These are phyloP conservation scores for Prorops nasuta DNA, from an alignment of 1,140 invertebrate species.

Conservation along the genomic window DNA sequence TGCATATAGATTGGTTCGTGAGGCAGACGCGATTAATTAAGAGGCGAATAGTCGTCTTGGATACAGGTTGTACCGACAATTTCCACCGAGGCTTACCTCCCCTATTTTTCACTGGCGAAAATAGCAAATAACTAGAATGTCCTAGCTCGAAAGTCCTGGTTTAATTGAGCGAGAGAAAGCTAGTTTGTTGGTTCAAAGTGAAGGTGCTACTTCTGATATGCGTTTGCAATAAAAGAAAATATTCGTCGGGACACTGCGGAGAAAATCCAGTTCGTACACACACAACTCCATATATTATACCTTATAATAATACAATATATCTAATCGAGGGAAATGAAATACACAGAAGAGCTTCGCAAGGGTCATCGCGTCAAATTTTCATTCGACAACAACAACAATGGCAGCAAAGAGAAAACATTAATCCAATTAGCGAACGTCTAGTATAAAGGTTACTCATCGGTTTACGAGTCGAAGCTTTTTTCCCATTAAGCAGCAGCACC, in stretches of 20 bases:
- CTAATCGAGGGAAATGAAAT: too few species aligned
- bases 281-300: too few species aligned
- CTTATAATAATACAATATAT: too few species aligned
- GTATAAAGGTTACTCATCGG: neutral
- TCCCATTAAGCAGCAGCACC: too few species aligned
- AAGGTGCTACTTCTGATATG: slow-evolving; percentile 25
- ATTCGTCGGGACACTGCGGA: slow-evolving; percentile 12
- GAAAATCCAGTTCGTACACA: slow-evolving; percentile 21
- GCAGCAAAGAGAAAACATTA: neutral
- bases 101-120: neutral
- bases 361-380: too few species aligned
- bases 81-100: slow-evolving; percentile 1
- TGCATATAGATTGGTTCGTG: too few species aligned
- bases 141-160: slow-evolving; percentile 21
- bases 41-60: too few species aligned
- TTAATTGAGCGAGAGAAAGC: slow-evolving; percentile 32
- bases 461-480: too few species aligned
- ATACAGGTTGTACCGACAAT: too few species aligned
- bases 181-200: slow-evolving; percentile 22
- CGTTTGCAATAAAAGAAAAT: slow-evolving; percentile 27
- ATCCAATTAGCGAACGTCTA: neutral
- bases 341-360: too few species aligned
- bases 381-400: too few species aligned
- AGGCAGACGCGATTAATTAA: too few species aligned
- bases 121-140: slow-evolving; percentile 19